A percentile compares a stretch with the other conserved stretches of the same genome.
phyloP scores from a whole-genome alignment of 2,888 invertebrate species.

The Melitaea athalia region DNA sequence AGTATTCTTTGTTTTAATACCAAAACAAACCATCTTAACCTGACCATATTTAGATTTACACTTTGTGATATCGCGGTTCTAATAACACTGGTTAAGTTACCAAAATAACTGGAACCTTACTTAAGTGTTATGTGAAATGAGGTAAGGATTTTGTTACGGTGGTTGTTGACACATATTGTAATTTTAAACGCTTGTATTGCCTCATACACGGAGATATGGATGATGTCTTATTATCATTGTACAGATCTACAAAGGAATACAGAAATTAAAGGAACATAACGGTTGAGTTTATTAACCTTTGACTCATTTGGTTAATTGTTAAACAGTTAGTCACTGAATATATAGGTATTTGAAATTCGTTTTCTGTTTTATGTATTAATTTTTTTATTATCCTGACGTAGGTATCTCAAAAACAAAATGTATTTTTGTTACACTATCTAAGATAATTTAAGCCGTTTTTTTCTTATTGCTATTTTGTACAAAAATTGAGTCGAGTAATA shows the following conservation, averaged over 20 bases:
- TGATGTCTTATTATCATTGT: constrained; percentile 28
- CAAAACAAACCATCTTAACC: constrained; percentile 12
- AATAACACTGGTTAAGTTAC: not conserved
- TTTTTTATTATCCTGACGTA: no score
- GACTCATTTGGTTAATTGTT: constrained; percentile 2
- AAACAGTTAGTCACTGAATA: not conserved
- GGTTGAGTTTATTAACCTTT: constrained; percentile 30
- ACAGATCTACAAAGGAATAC: constrained; percentile 27
- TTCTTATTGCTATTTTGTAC: no score
- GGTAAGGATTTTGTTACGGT: constrained; percentile 18
- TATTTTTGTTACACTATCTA: no score
- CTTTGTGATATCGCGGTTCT: not conserved
- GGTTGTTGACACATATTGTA: constrained; percentile 23
- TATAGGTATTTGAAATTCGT: not conserved
- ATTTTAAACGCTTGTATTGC: constrained; percentile 22
- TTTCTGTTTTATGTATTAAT: not conserved
- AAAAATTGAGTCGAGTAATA: no score
- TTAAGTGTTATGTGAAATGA: not conserved
- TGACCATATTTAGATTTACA: constrained; percentile 9
- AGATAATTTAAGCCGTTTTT: no score
- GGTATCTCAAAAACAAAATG: no score
- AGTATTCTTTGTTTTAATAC: constrained; percentile 22
- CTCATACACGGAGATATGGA: constrained; percentile 2
- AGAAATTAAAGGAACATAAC: constrained; percentile 27
- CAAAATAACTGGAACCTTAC: not conserved